phyloP scores from a whole-genome alignment of 2,888 invertebrate genomes.

The Athetis lepigone region DNA sequence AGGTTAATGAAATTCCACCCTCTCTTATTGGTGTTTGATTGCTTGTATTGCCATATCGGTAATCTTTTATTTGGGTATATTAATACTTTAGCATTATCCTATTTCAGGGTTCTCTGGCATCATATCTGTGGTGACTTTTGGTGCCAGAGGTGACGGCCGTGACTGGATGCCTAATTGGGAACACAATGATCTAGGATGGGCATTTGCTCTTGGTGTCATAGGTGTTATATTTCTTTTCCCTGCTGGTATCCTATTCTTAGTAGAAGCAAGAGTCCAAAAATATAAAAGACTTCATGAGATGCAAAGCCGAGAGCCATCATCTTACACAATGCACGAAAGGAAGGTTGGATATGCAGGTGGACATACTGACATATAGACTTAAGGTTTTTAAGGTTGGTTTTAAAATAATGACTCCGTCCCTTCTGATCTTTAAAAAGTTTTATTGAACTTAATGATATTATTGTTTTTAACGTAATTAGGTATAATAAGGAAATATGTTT shows the following conservation, averaged over 20 bases:
- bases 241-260: conserved; percentile 94
- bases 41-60: neutral
- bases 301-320: conserved; percentile 92
- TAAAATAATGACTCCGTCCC: conserved; percentile 52
- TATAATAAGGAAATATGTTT: conserved; percentile 7
- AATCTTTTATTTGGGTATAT: neutral
- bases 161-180: conserved; percentile 99
- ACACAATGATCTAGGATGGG: conserved; percentile 98
- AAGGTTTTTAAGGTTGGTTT: neutral
- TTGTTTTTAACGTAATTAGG: neutral
- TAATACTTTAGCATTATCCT: conserved; percentile 4
- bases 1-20: too few species aligned
- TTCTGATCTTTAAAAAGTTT: conserved; percentile 13
- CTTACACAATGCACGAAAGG: conserved; percentile 92
- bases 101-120: conserved; percentile 94
- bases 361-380: conserved; percentile 93
- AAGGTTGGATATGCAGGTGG: conserved; percentile 90
- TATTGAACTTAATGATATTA: conserved; percentile 3
- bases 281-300: conserved; percentile 94
- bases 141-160: conserved; percentile 96
- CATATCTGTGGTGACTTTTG: conserved; percentile 96
- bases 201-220: conserved; percentile 96
- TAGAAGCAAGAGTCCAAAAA: conserved; percentile 95
- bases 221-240: conserved; percentile 94
- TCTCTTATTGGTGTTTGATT: neutral